phyloP scores from a whole-genome alignment of 1,140 invertebrate genomes.

The Drosophila malerkotliana region DNA sequence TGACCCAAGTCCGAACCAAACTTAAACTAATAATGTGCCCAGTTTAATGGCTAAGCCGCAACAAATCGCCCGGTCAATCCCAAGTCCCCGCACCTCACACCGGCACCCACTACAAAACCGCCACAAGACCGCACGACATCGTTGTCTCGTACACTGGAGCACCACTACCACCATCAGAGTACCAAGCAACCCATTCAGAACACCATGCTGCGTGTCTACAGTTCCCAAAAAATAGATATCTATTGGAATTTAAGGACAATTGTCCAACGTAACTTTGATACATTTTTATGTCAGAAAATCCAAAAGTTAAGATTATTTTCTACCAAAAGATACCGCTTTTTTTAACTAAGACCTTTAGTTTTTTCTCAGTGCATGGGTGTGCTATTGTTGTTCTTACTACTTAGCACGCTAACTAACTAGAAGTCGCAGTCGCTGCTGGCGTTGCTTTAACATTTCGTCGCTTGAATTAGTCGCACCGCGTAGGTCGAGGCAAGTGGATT shows the following conservation, averaged over 20 bases:
- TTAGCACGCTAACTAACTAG: conserved; percentile 73
- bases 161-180: conserved; percentile 1
- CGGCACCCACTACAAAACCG: conserved; percentile 50
- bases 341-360: not conserved
- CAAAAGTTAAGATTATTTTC: too few relatives aligned
- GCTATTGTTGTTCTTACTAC: conserved; percentile 47
- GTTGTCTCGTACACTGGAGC: conserved; percentile 24
- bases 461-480: conserved; percentile 70
- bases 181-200: not conserved
- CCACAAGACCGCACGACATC: conserved; percentile 60
- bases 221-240: not conserved
- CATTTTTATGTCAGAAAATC: too few relatives aligned
- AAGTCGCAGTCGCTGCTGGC: conserved; percentile 31
- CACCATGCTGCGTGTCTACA: not conserved
- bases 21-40: conserved; percentile 81
- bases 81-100: conserved; percentile 7
- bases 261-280: not conserved
- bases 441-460: conserved; percentile 64
- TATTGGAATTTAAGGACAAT: not conserved
- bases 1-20: conserved; percentile 77
- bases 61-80: conserved; percentile 61
- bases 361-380: conserved; percentile 10
- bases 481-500: conserved; percentile 78
- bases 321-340: not conserved
- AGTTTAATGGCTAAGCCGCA: conserved; percentile 80